Conservation (phyloP, 2,797 vertebrate species). For the Girardinus metallicus region DNA sequence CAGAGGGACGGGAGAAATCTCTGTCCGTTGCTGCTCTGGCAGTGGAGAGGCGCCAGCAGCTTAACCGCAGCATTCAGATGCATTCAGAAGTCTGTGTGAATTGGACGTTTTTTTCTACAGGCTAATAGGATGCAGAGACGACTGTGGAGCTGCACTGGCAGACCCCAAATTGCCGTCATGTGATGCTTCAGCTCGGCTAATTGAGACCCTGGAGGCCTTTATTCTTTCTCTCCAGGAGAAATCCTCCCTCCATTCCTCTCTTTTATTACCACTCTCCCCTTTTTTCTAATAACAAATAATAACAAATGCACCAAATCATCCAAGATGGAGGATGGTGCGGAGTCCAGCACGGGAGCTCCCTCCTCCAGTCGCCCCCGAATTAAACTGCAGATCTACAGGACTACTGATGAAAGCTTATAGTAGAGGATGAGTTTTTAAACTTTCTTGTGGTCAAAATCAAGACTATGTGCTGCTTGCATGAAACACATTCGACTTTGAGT, state of each 20-base stretch:
- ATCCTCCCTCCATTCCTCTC: slow-evolving; percentile 21
- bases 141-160: slow-evolving; percentile 23
- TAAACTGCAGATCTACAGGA: background rate
- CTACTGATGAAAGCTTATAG: background rate
- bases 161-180: slow-evolving; percentile 54
- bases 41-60: slow-evolving; percentile 25
- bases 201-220: slow-evolving; percentile 70
- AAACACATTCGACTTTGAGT: background rate
- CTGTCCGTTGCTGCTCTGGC: slow-evolving; percentile 2
- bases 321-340: background rate
- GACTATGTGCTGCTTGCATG: background rate
- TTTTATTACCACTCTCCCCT: slow-evolving; percentile 15
- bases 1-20: background rate
- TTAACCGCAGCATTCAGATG: slow-evolving; percentile 43
- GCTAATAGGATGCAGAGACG: slow-evolving; percentile 67
- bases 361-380: background rate
- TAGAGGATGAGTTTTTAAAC: background rate
- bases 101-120: slow-evolving; percentile 37
- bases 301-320: no score
- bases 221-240: slow-evolving; percentile 21
- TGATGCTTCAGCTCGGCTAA: slow-evolving; percentile 53
- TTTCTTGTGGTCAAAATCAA: background rate
- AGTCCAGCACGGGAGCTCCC: background rate
- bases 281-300: no score
- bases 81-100: slow-evolving; percentile 25